Conservation (phyloP, 64 coral and sea anemone genomes). For the Catalaphyllia jardinei region DNA sequence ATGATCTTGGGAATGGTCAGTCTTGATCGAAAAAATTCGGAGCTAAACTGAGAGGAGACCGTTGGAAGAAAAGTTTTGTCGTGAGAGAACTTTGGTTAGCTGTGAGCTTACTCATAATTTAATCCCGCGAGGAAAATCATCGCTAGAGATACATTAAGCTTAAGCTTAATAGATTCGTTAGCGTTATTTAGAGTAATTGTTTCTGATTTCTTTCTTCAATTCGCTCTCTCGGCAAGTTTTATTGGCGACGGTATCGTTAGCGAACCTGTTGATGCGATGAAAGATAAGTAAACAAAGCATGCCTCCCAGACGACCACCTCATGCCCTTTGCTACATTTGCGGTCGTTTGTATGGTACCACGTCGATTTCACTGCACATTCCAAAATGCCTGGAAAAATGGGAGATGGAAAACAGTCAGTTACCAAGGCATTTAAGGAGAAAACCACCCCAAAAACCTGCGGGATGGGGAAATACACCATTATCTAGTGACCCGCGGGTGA, state of each 20-base stretch:
- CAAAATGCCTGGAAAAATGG: constrained; percentile 98
- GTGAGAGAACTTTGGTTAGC: too few relatives aligned
- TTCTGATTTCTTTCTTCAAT: neutral
- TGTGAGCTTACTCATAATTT: too few relatives aligned
- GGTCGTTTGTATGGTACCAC: constrained; percentile 93
- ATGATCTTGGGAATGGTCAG: neutral
- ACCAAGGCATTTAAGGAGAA: constrained; percentile 73
- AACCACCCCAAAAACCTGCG: constrained; percentile 60
- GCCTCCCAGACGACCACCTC: constrained; percentile 75
- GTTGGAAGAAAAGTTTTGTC: neutral
- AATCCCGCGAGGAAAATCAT: too few relatives aligned
- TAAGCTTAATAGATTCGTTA: neutral
- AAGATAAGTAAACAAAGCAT: constrained; percentile 13
- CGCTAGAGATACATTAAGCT: too few relatives aligned
- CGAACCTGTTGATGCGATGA: neutral
- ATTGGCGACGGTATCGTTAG: neutral
- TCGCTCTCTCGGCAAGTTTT: neutral
- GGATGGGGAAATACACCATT: constrained; percentile 67
- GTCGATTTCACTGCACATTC: constrained; percentile 86
- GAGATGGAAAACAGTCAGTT: constrained; percentile 87
- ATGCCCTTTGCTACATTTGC: constrained; percentile 96
- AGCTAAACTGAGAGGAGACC: neutral
- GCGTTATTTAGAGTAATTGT: neutral
- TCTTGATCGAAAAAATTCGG: neutral
- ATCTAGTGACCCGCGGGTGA: constrained; percentile 48